phyloP scores from a whole-genome alignment of 37 sponge, comb jelly and placozoan species.

The Cliona cf. orientalis region DNA sequence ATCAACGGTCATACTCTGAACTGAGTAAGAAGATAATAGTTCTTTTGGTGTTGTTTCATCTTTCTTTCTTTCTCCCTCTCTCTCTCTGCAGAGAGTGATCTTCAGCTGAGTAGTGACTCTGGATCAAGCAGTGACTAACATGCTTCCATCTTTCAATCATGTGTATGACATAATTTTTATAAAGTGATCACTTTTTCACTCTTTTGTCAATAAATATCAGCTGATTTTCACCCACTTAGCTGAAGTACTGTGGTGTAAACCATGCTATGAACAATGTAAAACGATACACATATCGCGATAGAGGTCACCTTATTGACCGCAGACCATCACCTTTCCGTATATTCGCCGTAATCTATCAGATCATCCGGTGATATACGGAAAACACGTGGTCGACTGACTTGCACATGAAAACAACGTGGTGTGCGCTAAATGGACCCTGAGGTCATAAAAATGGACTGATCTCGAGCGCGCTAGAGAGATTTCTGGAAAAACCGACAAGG shows the following conservation, averaged over 20 bases:
- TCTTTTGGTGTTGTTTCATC: no score
- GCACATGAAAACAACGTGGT: neutral
- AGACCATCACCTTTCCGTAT: neutral
- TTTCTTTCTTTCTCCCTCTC: no score
- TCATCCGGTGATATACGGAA: no score
- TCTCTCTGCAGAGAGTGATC: conserved; percentile 30
- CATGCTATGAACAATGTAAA: no score
- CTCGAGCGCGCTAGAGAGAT: neutral
- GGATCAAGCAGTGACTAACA: conserved; percentile 27
- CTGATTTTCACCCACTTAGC: no score
- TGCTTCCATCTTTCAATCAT: neutral
- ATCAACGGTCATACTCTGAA: neutral
- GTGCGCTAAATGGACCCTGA: neutral
- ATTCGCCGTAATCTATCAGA: neutral
- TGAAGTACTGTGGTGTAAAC: no score
- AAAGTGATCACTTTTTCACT: neutral
- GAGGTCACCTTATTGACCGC: neutral
- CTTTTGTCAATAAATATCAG: neutral
- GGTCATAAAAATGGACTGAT: neutral
- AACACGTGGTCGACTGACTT: no score
- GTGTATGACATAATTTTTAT: neutral
- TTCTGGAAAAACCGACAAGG: neutral
- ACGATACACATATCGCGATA: no score
- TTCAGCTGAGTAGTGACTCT: conserved; percentile 40
- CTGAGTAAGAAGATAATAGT: no score